Evolutionary conservation across 1,140 invertebrate species (phyloP), one percentile per base, ranked within the genome.

Genomic region (Lucilia sericata): DNA sequence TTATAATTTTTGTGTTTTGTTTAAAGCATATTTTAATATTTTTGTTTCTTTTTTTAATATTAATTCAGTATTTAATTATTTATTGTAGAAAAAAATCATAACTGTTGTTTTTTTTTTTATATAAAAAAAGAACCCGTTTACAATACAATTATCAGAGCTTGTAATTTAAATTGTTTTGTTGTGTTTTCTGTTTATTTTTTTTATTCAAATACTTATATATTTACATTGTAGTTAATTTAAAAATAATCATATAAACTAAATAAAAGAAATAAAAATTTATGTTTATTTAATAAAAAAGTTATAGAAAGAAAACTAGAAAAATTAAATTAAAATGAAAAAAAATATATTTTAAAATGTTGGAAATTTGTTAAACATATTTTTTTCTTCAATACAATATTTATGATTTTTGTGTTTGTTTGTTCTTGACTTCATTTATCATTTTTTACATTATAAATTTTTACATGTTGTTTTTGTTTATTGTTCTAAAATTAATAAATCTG

Each of bases 71-170:
- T 80, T 80, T 76, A 30, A 30, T 30, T 30, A n/a, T 80, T 51
- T 80, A 34, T 34, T 82, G 55, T 82, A 70, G 82, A 70, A 82
- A 70, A 60, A 82, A 82, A 25, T 65, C 55, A 82, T 75, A 75
- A 74, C 55, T 74, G 42, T 42, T 42, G 42, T 42, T 84, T 82
- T 17, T 42, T 82, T 75, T 84, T 82, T 74, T 85, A 82, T 60
- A 80, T 51, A 80, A 76, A 19, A 80, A 49, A 80, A 80, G 21
- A 80, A 80, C 42, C 76, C 76, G 76, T 80, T 49, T 80, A 80
- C 76, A 87, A 86, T 86, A 86, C 86, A 86, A 85, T 83, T 85
- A 85, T 84, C 80, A 85, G 85, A 85, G 86, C 86, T 86, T 85
- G 83, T 83, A 74, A 83, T 82, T 82, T 47, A 65, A 82, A 82